Evolutionary conservation across 2,888 invertebrate genomes (phyloP), one percentile per base, ranked within the genome.

Genomic region (Ypsolopha scabrella): DNA sequence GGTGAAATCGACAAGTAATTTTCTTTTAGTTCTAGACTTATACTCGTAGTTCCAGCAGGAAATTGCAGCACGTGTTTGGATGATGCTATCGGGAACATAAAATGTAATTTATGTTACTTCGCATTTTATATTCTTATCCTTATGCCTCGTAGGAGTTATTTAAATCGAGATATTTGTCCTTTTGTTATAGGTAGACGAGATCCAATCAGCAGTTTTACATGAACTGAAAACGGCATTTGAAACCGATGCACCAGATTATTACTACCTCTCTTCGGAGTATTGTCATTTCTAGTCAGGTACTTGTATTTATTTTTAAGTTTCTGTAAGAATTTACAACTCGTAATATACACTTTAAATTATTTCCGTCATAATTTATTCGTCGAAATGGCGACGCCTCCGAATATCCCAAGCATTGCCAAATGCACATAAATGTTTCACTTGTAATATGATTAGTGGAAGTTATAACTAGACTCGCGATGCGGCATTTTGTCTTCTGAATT

Each of bases 121-220:
- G n/a, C n/a, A n/a, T n/a, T n/a, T n/a, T n/a, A n/a, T n/a, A n/a
- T n/a, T n/a, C n/a, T n/a, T n/a, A n/a, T n/a, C n/a, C n/a, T n/a
- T n/a, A n/a, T n/a, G n/a, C n/a, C n/a, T n/a, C n/a, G n/a, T n/a
- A n/a, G n/a, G n/a, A n/a, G n/a, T n/a, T n/a, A n/a, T n/a, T n/a
- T n/a, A n/a, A n/a, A n/a, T n/a, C n/a, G n/a, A n/a, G n/a, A n/a
- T 24, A 24, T 4, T 24, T 24, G 24, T 24, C 24, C 24, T 24
- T 47, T 36, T 35, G 36, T 76, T 79, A 44, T 70, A 94, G 80
- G 96, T 97, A 37, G 93, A 95, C 52, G 77, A 82, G 46, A 95
- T 97, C 56, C 94, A 96, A 71, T 80, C 88, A 8, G 80, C 87
- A 41, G 92, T 94, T 6, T 61, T 94, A 48, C 73, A 88, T 51